A percentile compares a stretch with the other conserved stretches of the same genome.
phyloP scores from a whole-genome alignment of 2,797 vertebrate species.

The Lagodon rhomboides region DNA sequence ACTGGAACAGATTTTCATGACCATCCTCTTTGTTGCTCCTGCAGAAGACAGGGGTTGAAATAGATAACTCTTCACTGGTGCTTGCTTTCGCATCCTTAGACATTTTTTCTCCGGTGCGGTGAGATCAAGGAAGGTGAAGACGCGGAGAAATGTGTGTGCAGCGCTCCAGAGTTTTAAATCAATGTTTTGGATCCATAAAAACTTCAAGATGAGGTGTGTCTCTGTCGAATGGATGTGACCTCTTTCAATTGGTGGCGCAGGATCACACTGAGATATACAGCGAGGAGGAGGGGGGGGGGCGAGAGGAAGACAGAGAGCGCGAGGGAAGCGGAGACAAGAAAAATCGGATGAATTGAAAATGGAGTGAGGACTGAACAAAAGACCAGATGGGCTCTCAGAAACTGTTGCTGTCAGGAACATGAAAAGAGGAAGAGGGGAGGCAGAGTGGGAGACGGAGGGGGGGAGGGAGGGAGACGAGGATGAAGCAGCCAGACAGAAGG shows the following conservation, averaged over 20 bases:
- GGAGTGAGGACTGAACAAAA: slow-evolving; percentile 73
- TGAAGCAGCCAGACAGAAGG: slow-evolving; percentile 50
- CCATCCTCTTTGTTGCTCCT: not conserved
- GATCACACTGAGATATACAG: slow-evolving; percentile 33
- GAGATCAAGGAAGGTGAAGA: slow-evolving; percentile 2
- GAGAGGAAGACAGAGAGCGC: slow-evolving; percentile 31
- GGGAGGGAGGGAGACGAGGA: slow-evolving; percentile 38
- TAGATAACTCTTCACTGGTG: not conserved
- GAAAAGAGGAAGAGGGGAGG: slow-evolving; percentile 52
- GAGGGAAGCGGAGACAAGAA: slow-evolving; percentile 42
- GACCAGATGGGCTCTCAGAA: slow-evolving; percentile 81
- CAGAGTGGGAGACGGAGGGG: slow-evolving; percentile 2
- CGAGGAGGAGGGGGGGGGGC: no score
- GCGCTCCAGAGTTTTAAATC: slow-evolving; percentile 1
- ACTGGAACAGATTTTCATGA: not conserved
- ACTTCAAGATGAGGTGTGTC: slow-evolving; percentile 9
- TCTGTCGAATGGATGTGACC: slow-evolving; percentile 52
- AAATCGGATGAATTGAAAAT: slow-evolving; percentile 67
- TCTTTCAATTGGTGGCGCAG: slow-evolving; percentile 33
- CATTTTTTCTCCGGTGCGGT: not conserved
- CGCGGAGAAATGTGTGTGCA: not conserved
- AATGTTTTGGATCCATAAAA: slow-evolving; percentile 4
- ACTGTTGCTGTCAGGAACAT: slow-evolving; percentile 62
- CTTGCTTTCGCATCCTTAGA: not conserved
- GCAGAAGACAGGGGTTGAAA: not conserved